phyloP scores from a whole-genome alignment of 2,797 vertebrate genomes.

The Anas georgica region DNA sequence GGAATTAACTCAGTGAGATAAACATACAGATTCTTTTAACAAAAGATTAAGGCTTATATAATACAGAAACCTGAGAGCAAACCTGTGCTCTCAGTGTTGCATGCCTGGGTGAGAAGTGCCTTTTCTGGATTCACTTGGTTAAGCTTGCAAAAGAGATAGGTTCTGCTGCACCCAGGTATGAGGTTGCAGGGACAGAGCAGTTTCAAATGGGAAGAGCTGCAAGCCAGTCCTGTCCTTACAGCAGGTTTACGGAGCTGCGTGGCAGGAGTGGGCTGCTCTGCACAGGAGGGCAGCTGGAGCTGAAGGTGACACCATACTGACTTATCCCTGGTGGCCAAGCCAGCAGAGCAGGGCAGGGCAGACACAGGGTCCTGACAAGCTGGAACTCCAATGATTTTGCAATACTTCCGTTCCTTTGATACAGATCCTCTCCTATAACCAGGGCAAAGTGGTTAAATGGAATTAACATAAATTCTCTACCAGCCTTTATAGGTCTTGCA shows the following conservation, averaged over 20 bases:
- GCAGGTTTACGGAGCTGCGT: rapidly evolving
- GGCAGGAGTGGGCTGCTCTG: not conserved
- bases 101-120: not conserved
- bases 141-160: not conserved
- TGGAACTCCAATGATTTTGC: not conserved
- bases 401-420: not conserved
- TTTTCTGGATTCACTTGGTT: not conserved
- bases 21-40: rapidly evolving
- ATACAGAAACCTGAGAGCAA: not conserved
- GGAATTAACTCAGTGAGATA: not conserved
- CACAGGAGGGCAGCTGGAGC: not conserved
- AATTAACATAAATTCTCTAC: not conserved
- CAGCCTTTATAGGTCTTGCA: not conserved
- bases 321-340: not conserved
- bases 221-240: not conserved
- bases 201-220: not conserved
- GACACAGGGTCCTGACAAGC: no score
- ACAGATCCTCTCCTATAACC: not conserved
- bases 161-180: rapidly evolving
- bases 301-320: not conserved
- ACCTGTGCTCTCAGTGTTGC: not conserved
- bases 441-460: not conserved
- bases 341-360: not conserved
- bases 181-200: not conserved
- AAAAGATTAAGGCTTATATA: not conserved